Conservation (phyloP, 1,140 invertebrate genomes). For the Pollicipes pollicipes region DNA sequence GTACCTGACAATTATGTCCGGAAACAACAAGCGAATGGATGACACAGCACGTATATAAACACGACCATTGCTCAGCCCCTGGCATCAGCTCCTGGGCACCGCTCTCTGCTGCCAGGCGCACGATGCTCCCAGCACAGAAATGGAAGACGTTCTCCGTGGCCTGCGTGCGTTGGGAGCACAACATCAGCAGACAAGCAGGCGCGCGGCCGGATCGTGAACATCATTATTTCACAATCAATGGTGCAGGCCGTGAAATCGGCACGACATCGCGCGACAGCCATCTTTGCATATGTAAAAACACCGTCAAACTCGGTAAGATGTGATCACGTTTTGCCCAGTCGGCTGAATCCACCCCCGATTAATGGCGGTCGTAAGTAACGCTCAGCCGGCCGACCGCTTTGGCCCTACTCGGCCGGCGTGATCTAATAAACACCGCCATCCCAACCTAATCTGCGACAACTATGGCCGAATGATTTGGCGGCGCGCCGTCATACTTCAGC, state of each 20-base stretch:
- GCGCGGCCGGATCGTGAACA: not conserved
- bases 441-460: not conserved
- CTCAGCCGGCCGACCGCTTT: not conserved
- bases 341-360: not conserved
- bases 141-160: no score
- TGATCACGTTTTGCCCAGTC: not conserved
- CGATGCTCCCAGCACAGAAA: no score
- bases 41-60: no score
- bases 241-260: not conserved
- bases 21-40: no score
- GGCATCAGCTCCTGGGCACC: no score
- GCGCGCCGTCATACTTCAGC: not conserved
- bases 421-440: not conserved
- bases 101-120: no score
- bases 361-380: not conserved
- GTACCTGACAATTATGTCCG: no score
- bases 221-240: not conserved
- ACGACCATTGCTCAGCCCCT: no score
- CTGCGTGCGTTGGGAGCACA: no score
- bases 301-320: not conserved
- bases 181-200: not conserved
- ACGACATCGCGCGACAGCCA: not conserved
- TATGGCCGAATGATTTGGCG: not conserved
- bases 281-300: slow-evolving; percentile 1
- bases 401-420: not conserved